phyloP scores from a whole-genome alignment of 2,888 invertebrate genomes.

The Malthinus seriepunctatus region DNA sequence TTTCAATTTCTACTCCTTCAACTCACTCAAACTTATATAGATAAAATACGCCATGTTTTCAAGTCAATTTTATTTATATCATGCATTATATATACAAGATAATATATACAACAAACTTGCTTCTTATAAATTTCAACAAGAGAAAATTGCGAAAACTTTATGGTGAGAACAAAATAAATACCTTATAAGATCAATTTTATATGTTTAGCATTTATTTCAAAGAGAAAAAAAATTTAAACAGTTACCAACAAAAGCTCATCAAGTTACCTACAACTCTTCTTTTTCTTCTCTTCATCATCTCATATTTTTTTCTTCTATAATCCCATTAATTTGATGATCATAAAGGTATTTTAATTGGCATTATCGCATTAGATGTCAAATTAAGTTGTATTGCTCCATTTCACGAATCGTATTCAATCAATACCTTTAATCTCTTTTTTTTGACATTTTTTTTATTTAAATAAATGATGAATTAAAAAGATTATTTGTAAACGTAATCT shows the following conservation, averaged over 20 bases:
- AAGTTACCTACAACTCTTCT: no score
- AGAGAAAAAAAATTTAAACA: no score
- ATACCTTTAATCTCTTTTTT: conserved; percentile 10
- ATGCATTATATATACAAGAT: conserved; percentile 19
- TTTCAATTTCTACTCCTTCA: not conserved
- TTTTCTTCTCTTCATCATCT: not conserved
- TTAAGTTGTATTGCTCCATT: conserved; percentile 25
- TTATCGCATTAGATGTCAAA: conserved; percentile 18
- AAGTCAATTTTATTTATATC: conserved; percentile 16
- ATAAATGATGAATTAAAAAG: conserved; percentile 27
- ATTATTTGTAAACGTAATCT: conserved; percentile 18
- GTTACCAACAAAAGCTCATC: no score
- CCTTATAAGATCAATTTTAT: not conserved
- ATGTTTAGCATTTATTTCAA: no score
- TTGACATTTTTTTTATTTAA: conserved; percentile 23
- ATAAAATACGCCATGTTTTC: conserved; percentile 5
- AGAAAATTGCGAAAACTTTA: conserved; percentile 1
- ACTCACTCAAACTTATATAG: not conserved
- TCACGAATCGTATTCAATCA: conserved; percentile 11
- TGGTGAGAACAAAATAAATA: conserved; percentile 5
- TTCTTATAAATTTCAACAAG: conserved; percentile 6
- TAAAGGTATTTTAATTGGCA: conserved; percentile 24
- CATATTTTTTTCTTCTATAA: not conserved
- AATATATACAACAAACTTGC: conserved; percentile 12
- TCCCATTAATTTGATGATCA: conserved; percentile 14